These are phyloP conservation scores for Nomia melanderi DNA, from an alignment of 1,140 invertebrate genomes.

Conservation along the genomic window DNA sequence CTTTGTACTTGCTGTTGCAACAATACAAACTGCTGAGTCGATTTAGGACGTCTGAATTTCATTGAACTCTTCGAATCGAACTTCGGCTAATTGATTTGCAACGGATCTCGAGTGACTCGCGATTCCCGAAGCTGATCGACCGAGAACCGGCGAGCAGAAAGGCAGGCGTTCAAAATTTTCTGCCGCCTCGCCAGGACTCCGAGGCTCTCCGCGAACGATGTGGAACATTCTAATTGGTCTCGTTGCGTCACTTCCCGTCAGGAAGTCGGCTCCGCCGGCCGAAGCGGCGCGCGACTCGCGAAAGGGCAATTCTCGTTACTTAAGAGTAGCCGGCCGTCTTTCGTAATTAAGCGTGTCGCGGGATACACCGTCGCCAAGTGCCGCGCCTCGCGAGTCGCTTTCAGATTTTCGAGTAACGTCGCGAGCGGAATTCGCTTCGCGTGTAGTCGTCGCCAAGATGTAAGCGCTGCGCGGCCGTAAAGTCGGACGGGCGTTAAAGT, in stretches of 20 bases:
- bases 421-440: background rate
- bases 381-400: background rate
- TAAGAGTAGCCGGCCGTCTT: constrained; percentile 18
- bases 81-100: too few species aligned
- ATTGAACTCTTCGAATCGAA: too few species aligned
- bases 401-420: background rate
- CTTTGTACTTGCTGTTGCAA: too few species aligned
- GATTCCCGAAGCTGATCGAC: too few species aligned
- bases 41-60: too few species aligned
- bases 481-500: too few species aligned
- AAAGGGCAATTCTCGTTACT: constrained; percentile 3
- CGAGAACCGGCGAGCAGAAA: constrained; percentile 2
- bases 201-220: constrained; percentile 30
- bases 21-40: too few species aligned
- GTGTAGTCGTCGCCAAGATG: too few species aligned
- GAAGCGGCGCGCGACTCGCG: constrained; percentile 19
- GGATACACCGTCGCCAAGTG: background rate
- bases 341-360: background rate
- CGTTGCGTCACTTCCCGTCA: constrained; percentile 54
- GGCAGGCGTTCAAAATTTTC: constrained; percentile 11
- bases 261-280: constrained; percentile 32
- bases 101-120: too few species aligned
- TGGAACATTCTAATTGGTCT: constrained; percentile 56
- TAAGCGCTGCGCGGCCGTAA: too few species aligned
- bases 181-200: constrained; percentile 13